Evolutionary conservation across 2,113 vertebrate genomes (phyloP), one percentile per base, ranked within the genome.

Genomic region (Acanthochromis polyacanthus): DNA sequence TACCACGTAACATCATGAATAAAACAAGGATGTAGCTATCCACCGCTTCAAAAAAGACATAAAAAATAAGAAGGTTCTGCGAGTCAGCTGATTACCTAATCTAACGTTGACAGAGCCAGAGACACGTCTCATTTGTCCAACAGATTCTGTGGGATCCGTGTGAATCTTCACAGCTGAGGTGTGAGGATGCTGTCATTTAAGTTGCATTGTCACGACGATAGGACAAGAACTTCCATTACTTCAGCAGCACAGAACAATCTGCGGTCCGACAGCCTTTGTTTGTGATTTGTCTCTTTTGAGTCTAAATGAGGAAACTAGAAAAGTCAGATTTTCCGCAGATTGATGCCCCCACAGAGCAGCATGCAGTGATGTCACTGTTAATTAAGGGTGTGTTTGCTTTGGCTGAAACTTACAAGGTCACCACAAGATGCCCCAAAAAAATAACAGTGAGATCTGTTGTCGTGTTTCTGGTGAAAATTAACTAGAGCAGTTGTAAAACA

Each of bases 81-180:
- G 36, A 51, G 36, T 32, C 38, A 25, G 32, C 30, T 1, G 15
- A 32, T 82, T 61, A 52, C 19, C 52, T 75, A 62, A 78, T 77
- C 11, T 23, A 40, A 67, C 22, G 52, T 58, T 45, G 60, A 59
- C 68, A 1, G 40, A 53, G 53, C 19, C 48, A 60, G 51, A 69
- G 28, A 53, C 43, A 28, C 8, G 3, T 81, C 53, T 57, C 3
- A 9, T 68, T 55, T 55, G 10, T 28, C 36, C 43, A 63, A 3
- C 20, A 12, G 43, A 58, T 5, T 51, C 65, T 50, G 77, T 72
- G 65, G 78, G 80, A 62, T 71, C 30, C 2, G 69, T 82, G 81
- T 59, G 71, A 86, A 71, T 15, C 67, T 74, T 83, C 84, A 77
- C 75, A 80, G 58, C 75, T 22, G 71, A 79, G 75, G 78, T 79